Conservation (phyloP, 30 jellyfish, hydroid and myxozoan species). For the Hydra vulgaris region DNA sequence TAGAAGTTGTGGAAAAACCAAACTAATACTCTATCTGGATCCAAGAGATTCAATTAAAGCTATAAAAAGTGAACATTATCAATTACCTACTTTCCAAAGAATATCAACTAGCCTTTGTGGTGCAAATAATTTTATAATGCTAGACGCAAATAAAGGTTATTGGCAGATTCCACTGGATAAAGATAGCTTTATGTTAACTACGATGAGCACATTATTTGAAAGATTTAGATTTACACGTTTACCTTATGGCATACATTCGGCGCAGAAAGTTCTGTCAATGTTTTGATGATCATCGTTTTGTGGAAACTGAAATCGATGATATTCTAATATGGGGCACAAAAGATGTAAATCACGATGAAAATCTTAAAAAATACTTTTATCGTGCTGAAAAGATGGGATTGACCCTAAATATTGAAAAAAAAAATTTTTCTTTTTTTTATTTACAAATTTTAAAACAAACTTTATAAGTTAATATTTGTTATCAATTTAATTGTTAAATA, state of each 20-base stretch:
- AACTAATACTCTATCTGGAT: slow-evolving; percentile 61
- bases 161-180: too few species aligned
- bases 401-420: slow-evolving; percentile 16
- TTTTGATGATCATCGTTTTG: slow-evolving; percentile 31
- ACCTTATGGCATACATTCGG: slow-evolving; percentile 60
- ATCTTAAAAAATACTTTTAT: slow-evolving; percentile 1
- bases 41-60: slow-evolving; percentile 65
- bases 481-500: too few species aligned
- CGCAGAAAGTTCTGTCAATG: slow-evolving; percentile 38
- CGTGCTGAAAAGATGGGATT: slow-evolving; percentile 29
- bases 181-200: slow-evolving; percentile 36
- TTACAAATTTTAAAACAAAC: too few species aligned
- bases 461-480: too few species aligned
- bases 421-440: too few species aligned
- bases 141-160: slow-evolving; percentile 59
- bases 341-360: slow-evolving; percentile 30
- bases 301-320: slow-evolving; percentile 32
- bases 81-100: slow-evolving; percentile 53
- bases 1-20: slow-evolving; percentile 42
- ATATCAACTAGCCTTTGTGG: slow-evolving; percentile 40
- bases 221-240: slow-evolving; percentile 50
- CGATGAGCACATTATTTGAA: slow-evolving; percentile 62
- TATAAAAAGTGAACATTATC: slow-evolving; percentile 46
- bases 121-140: slow-evolving; percentile 45
- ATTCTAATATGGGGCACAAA: too few species aligned